These are phyloP conservation scores for Fragum sueziense DNA, from an alignment of 2,888 invertebrate genomes.

Conservation along the genomic window DNA sequence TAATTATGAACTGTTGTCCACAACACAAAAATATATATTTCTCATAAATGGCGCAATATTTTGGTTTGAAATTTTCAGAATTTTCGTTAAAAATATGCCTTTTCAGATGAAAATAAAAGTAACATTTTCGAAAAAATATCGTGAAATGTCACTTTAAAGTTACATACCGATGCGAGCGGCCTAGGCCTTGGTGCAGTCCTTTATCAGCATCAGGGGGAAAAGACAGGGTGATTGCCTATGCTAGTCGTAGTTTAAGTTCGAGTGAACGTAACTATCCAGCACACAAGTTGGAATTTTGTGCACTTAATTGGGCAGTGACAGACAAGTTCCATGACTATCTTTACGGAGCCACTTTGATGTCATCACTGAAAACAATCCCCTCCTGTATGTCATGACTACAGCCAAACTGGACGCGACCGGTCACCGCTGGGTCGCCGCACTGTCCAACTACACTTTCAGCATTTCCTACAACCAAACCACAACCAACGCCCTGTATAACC, in stretches of 20 bases:
- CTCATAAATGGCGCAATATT: too few relatives aligned
- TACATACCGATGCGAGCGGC: background rate
- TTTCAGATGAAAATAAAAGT: too few relatives aligned
- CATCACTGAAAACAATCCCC: background rate
- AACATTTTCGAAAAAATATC: too few relatives aligned
- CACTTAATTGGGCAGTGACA: background rate
- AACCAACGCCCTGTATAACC: too few relatives aligned
- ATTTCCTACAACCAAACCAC: background rate
- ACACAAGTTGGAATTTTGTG: background rate
- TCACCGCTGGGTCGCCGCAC: background rate
- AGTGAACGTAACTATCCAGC: constrained; percentile 7
- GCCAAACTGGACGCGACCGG: background rate
- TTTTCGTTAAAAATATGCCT: too few relatives aligned
- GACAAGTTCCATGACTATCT: background rate
- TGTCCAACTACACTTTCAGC: background rate
- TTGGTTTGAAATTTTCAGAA: too few relatives aligned
- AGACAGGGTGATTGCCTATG: background rate
- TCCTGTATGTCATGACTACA: background rate
- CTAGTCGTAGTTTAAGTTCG: background rate
- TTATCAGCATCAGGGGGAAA: background rate
- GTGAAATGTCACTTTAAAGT: too few relatives aligned
- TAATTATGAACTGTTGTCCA: too few relatives aligned
- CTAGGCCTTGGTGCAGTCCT: background rate
- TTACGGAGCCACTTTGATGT: background rate
- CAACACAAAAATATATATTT: too few relatives aligned